Evolutionary conservation across 2,888 invertebrate genomes (phyloP).

Genomic region (Campaea margaritaria): DNA sequence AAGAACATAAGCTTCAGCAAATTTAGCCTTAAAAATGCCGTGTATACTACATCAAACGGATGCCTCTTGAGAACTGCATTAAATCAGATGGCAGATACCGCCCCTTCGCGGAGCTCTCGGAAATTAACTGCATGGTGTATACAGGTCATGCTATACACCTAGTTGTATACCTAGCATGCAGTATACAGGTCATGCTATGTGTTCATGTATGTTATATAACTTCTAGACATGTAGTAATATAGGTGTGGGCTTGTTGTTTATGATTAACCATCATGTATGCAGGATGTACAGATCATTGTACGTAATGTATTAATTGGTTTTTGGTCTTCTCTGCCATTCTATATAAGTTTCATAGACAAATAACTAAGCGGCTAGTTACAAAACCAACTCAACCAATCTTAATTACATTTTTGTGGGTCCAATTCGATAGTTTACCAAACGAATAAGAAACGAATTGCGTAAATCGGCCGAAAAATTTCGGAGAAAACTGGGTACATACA

Average conservation of each 20-base stretch:
- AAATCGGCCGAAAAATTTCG: no score
- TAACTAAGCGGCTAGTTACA: no score
- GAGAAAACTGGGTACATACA: no score
- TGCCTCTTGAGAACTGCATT: conserved; percentile 14
- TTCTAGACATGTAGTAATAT: not conserved
- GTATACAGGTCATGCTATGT: no score
- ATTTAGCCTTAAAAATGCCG: no score
- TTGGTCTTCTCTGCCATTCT: not conserved
- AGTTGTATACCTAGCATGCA: not conserved
- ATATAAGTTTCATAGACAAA: no score
- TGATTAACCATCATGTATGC: not conserved
- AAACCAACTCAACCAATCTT: no score
- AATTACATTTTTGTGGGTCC: no score
- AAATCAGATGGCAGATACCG: conserved; percentile 22
- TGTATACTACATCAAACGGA: conserved; percentile 1
- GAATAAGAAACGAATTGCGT: no score
- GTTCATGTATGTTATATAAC: no score
- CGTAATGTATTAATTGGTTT: not conserved
- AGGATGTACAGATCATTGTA: not conserved
- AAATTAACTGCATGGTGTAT: conserved; percentile 19
- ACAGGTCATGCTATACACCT: conserved; percentile 1
- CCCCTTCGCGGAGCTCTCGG: conserved; percentile 10
- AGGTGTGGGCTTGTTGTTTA: not conserved
- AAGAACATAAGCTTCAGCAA: no score
- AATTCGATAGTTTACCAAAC: no score